Conservation (phyloP, 1,140 invertebrate species). For the Aphelenchoides avenae region DNA sequence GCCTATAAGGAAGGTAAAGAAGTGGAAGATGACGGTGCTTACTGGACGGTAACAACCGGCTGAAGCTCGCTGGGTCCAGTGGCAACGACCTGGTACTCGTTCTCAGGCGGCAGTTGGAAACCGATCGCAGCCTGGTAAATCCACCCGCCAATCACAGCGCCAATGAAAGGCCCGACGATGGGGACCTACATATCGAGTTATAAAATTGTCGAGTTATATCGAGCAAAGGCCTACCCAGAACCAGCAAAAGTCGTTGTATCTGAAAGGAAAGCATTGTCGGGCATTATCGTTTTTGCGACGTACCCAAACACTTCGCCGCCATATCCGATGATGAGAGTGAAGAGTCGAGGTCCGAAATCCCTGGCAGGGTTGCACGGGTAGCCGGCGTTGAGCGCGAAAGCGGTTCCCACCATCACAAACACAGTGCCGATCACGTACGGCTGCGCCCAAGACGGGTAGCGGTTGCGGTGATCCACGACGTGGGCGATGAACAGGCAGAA, state of each 20-base stretch:
- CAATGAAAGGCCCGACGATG: conserved; percentile 52
- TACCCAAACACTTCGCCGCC: conserved; percentile 63
- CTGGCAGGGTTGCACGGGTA: conserved; percentile 66
- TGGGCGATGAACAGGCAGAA: conserved; percentile 51
- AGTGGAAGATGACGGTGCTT: too few relatives aligned
- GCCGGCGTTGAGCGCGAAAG: conserved; percentile 62
- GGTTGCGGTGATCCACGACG: conserved; percentile 44
- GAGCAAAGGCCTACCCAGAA: too few relatives aligned
- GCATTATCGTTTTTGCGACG: conserved; percentile 58
- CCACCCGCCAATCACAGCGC: conserved; percentile 40
- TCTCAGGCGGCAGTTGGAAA: conserved; percentile 33
- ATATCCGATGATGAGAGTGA: conserved; percentile 64
- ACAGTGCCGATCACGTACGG: conserved; percentile 50
- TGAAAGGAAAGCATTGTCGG: conserved; percentile 61
- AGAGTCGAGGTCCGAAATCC: conserved; percentile 66
- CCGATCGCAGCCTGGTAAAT: conserved; percentile 43
- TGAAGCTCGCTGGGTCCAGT: too few relatives aligned
- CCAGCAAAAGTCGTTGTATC: conserved; percentile 45
- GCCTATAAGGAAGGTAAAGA: too few relatives aligned
- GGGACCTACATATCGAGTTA: too few relatives aligned
- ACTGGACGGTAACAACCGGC: too few relatives aligned
- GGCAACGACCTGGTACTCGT: conserved; percentile 41
- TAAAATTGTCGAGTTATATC: too few relatives aligned
- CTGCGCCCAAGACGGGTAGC: conserved; percentile 57
- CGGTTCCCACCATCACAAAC: conserved; percentile 60